phyloP scores from a whole-genome alignment of 2,113 vertebrate genomes.

The Anseranas semipalmata region DNA sequence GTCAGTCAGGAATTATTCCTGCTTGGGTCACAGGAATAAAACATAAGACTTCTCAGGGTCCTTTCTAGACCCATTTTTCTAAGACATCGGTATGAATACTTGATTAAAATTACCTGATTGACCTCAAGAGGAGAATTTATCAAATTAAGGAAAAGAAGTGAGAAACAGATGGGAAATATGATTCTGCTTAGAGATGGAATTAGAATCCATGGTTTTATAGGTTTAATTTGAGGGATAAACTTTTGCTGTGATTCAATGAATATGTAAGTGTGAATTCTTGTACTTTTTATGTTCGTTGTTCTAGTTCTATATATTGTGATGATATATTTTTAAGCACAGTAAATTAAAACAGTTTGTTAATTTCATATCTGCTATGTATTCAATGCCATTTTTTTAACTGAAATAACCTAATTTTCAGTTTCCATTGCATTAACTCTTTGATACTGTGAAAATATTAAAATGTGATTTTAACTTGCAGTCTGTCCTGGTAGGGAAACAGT shows the following conservation, averaged over 20 bases:
- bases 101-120: not conserved
- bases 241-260: not conserved
- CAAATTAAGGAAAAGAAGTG: not conserved
- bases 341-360: not conserved
- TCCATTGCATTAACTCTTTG: not conserved
- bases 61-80: not conserved
- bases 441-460: not conserved
- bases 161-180: conserved; percentile 19
- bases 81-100: not conserved
- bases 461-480: not conserved
- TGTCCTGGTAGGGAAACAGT: not conserved
- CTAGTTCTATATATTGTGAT: not conserved
- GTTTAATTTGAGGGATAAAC: not conserved
- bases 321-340: not conserved
- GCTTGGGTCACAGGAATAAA: not conserved
- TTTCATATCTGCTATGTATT: not conserved
- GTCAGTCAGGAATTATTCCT: not conserved
- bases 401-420: not conserved
- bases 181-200: not conserved
- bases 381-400: not conserved
- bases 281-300: not conserved
- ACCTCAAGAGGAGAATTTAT: not conserved
- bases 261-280: conserved; percentile 14
- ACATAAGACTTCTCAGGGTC: not conserved
- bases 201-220: not conserved